These are phyloP conservation scores for Furnarius figulus DNA, from an alignment of 2,113 vertebrate species.

Conservation along the genomic window DNA sequence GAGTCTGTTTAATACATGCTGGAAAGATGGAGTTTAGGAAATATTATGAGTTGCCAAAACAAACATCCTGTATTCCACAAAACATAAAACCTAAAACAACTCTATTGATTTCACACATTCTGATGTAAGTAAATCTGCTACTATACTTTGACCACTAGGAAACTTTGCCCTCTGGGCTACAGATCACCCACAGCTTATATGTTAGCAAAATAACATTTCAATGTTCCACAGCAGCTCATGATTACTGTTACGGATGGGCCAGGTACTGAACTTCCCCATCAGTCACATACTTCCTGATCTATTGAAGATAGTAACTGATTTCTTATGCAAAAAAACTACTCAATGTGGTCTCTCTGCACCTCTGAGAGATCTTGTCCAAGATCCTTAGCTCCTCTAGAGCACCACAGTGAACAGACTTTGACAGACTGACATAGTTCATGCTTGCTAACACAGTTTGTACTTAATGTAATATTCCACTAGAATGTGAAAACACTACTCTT, in stretches of 20 bases:
- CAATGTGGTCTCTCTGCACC: accelerated
- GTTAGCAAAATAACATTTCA: background rate
- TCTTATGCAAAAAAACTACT: background rate
- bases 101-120: background rate
- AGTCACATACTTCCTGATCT: background rate
- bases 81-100: background rate
- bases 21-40: background rate
- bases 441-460: background rate
- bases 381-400: background rate
- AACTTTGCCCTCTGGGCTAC: background rate
- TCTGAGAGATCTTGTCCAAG: background rate
- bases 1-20: background rate
- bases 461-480: background rate
- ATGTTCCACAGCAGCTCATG: background rate
- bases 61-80: background rate
- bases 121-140: background rate
- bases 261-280: background rate
- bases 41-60: background rate
- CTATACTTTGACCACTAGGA: background rate
- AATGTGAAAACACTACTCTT: accelerated
- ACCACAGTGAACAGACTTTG: background rate
- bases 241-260: background rate
- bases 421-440: background rate
- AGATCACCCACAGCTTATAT: background rate
- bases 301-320: background rate